Percentiles rank a stretch among this genome's conserved stretches.
Evolutionary conservation across 2,888 invertebrate species (phyloP).

Genomic region (Ectemnius lituratus): DNA sequence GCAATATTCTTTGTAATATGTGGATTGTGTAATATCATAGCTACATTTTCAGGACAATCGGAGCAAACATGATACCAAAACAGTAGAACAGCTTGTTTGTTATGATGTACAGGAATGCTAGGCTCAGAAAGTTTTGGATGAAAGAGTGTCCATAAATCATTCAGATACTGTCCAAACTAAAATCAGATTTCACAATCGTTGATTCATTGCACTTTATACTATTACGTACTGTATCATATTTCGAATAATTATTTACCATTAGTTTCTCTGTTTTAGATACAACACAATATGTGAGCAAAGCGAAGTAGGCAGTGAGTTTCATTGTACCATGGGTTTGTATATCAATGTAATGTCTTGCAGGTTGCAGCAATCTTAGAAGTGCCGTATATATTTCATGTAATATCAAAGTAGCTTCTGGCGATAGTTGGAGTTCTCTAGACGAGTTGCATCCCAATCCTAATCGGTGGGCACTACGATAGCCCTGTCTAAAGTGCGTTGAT

Average conservation of each 20-base stretch:
- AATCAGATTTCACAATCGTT: conserved; percentile 57
- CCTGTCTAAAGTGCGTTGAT: conserved; percentile 92
- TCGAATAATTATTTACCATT: conserved; percentile 83
- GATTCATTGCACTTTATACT: neutral
- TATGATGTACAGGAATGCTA: conserved; percentile 95
- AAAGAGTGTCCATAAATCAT: conserved; percentile 95
- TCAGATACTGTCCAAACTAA: conserved; percentile 94
- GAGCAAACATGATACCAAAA: conserved; percentile 96
- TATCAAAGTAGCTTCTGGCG: conserved; percentile 81
- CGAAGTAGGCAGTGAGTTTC: conserved; percentile 95
- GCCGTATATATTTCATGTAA: conserved; percentile 86
- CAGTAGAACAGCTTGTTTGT: conserved; percentile 93
- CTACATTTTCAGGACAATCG: conserved; percentile 96
- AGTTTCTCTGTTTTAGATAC: conserved; percentile 94
- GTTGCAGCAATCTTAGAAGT: conserved; percentile 86
- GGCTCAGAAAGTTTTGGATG: conserved; percentile 97
- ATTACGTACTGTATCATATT: conserved; percentile 6
- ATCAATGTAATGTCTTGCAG: conserved; percentile 92
- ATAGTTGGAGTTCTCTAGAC: conserved; percentile 73
- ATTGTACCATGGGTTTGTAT: conserved; percentile 92
- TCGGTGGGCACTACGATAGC: conserved; percentile 84
- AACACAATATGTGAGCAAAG: conserved; percentile 94
- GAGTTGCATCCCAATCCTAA: conserved; percentile 80
- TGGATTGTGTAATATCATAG: conserved; percentile 91
- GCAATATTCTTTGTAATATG: conserved; percentile 96